Evolutionary conservation across 2,113 vertebrate genomes (phyloP), one percentile per base, ranked within the genome.

Genomic region (Ginglymostoma cirratum): DNA sequence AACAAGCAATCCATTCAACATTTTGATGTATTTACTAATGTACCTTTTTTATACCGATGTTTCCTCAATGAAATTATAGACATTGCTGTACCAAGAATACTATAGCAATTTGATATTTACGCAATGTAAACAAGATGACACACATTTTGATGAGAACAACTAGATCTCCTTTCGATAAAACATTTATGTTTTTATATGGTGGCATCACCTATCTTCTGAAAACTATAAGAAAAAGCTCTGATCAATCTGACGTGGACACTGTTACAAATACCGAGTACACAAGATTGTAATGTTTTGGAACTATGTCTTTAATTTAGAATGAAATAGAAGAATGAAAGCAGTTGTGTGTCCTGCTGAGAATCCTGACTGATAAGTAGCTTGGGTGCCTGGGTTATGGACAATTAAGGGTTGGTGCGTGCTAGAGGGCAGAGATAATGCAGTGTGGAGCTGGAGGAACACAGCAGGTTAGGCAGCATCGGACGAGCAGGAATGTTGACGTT

Each of bases 1-100:
- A 92, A 65, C 87, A 92, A 89, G 34, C 55, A 92, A 34, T 92
- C 30, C 55, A 92, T 92, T 92, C 87, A 92, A 55, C n/a, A 17
- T 92, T n/a, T 14, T 2, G 30, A 38, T 65, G 30, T 61, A 65
- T 92, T 92, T 65, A 65, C n/a, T 61, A 17, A 61, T 61, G 87
- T 92, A 61, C 30, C 0, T 61, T 92, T 92, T 92, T 92, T 61
- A 65, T 92, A 92, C 14, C 65, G 34, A 92, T 65, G 19, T 21
- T 21, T 92, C 55, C 55, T n/a, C 1, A 52, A 92, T 65, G 87
- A 92, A 30, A 30, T 89, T 89, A 34, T 65, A 65, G 30, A 92
- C 55, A 21, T 15, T 92, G 10, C 2, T 61, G 55, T n/a, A 65
- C 87, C 30, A 65, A 65, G 87, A 30, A 55, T 10, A n/a, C 17